Base-by-base conservation (phyloP, 2,888 invertebrate species). In the Xestia ashworthii region DNA sequence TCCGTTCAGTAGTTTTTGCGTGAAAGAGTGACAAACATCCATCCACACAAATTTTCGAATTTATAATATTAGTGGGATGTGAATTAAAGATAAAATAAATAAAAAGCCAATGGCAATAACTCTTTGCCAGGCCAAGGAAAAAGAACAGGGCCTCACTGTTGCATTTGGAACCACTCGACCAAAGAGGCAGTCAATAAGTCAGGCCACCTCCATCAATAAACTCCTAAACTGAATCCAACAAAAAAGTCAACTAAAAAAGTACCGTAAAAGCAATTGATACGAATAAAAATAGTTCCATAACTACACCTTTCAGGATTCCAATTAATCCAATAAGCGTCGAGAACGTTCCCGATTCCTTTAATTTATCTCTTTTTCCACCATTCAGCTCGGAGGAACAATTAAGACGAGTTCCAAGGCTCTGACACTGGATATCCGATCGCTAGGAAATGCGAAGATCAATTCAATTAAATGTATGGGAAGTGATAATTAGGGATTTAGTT, bases 301-400 rank as follows among this genome's bases (percentile, higher is more conserved):
- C 72, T 85, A 66, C 50, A 81, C 41, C 72, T 81, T 64, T 25
- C 70, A 76, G 72, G 76, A 60, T 73, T 83, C 85, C 71, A 83
- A 83, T 83, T 85, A 83, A 81, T 76, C 64, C 66, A 71, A 81
- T 81, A 81, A 82, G 58, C 75, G 70, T 76, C 82, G 67, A 50
- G 44, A 81, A 50, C 67, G 80, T 73, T 71, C 84, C 16, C 50
- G 72, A 85, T 81, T 76, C 76, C 76, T 76, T 73, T 67, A 71
- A 67, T 84, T 81, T 85, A 72, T 85, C 38, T 58, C 70, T 72
- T 81, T 81, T 67, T 53, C 32, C 14, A 48, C 22, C 44, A 62
- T 74, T 73, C 70, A 65, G 58, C 62, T 76, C 41, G 38, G 67
- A 19, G 53, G 82, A 64, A 81, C 70, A 81, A 69, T 81, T 73